phyloP scores from a whole-genome alignment of 1,140 invertebrate species.

The Trachelipus rathkii region DNA sequence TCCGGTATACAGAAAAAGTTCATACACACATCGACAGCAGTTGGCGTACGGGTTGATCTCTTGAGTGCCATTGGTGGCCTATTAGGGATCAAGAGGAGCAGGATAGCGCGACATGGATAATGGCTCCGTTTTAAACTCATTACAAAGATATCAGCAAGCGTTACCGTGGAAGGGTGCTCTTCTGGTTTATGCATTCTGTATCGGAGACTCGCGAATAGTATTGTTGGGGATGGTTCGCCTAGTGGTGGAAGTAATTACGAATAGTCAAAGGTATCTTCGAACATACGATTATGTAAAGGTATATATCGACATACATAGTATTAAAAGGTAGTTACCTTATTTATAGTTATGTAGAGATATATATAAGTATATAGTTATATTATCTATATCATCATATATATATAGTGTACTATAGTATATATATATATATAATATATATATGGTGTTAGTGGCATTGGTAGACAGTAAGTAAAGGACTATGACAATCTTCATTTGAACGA shows the following conservation, averaged over 20 bases:
- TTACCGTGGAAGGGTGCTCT: too few relatives aligned
- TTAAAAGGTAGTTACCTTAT: too few relatives aligned
- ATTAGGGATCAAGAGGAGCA: conserved; percentile 46
- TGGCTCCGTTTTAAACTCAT: conserved; percentile 59
- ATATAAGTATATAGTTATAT: too few relatives aligned
- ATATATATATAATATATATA: too few relatives aligned
- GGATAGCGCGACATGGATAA: conserved; percentile 56
- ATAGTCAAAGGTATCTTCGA: too few relatives aligned
- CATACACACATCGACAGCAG: background rate
- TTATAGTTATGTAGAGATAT: too few relatives aligned
- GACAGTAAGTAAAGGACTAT: too few relatives aligned
- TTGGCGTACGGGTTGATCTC: conserved; percentile 44
- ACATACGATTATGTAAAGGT: too few relatives aligned
- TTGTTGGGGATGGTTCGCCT: conserved; percentile 45
- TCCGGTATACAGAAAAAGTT: background rate
- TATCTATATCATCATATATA: too few relatives aligned
- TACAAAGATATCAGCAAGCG: conserved; percentile 59
- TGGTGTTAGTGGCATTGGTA: too few relatives aligned
- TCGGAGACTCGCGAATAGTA: conserved; percentile 43
- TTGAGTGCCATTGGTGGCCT: conserved; percentile 39
- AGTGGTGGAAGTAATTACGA: too few relatives aligned
- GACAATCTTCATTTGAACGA: background rate
- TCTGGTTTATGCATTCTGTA: conserved; percentile 48
- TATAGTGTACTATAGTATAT: background rate
- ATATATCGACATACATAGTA: too few relatives aligned